Percentiles rank a stretch among this genome's conserved stretches.
phyloP scores from a whole-genome alignment of 2,113 vertebrate genomes.

The Vidua chalybeata region DNA sequence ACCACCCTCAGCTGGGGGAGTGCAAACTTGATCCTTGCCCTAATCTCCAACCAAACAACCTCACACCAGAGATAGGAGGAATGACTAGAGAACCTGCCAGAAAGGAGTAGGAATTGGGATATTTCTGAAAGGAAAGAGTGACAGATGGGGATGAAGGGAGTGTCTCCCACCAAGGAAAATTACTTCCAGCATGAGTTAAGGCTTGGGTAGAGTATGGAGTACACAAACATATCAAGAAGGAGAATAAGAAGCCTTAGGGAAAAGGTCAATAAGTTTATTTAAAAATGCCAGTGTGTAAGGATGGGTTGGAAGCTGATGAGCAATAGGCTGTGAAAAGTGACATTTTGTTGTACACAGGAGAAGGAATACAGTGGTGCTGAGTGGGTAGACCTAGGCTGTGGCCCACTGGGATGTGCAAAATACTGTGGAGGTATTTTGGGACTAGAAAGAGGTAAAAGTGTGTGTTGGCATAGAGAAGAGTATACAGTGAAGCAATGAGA shows the following conservation, averaged over 20 bases:
- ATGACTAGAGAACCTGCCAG: not conserved
- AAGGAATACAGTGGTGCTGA: not conserved
- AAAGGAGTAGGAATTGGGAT: not conserved
- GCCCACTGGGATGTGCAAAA: not conserved
- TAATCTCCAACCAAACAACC: not conserved
- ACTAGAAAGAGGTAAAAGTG: not conserved
- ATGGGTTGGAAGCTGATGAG: not conserved
- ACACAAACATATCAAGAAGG: not conserved
- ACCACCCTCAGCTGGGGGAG: accelerated
- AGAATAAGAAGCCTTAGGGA: not conserved
- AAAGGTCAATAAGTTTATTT: not conserved
- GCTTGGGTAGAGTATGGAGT: not conserved
- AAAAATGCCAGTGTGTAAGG: not conserved
- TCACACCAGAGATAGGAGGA: not conserved
- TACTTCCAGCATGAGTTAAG: not conserved
- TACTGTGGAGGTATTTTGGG: not conserved
- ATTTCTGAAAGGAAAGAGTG: not conserved
- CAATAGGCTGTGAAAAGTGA: not conserved
- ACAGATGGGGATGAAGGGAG: not conserved
- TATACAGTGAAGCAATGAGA: not conserved
- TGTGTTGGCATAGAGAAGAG: not conserved
- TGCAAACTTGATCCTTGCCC: not conserved
- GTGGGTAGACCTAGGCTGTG: not conserved
- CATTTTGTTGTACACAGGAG: not conserved
- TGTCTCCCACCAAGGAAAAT: not conserved